Evolutionary conservation across 2,113 vertebrate genomes (phyloP).

Genomic region (Equus quagga): DNA sequence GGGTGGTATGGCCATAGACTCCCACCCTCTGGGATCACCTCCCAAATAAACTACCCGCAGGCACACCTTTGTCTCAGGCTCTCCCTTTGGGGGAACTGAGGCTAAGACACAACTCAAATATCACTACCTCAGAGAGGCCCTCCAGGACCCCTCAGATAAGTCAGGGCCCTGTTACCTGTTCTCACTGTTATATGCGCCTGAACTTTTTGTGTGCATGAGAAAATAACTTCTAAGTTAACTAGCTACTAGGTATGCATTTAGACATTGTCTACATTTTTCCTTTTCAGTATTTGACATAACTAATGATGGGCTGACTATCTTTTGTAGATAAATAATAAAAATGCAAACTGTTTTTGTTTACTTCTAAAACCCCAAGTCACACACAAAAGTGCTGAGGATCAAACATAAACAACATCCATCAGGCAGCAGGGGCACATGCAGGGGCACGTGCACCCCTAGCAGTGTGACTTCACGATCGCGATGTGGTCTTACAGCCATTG

Average conservation of each 20-base stretch:
- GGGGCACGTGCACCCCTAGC: not conserved
- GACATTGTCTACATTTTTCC: not conserved
- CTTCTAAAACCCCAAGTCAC: not conserved
- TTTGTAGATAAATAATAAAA: not conserved
- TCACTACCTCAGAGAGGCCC: not conserved
- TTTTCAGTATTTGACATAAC: not conserved
- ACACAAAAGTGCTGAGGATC: not conserved
- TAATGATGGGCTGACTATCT: not conserved
- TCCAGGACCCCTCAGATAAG: not conserved
- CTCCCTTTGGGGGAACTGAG: not conserved
- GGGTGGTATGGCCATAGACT: too few species aligned
- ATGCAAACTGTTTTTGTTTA: not conserved
- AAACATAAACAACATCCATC: not conserved
- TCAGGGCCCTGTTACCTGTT: not conserved
- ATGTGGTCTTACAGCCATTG: not conserved
- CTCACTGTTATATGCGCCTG: not conserved
- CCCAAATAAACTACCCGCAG: not conserved
- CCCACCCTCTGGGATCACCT: not conserved
- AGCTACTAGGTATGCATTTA: not conserved
- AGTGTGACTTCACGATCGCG: not conserved
- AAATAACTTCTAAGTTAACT: conserved; percentile 1
- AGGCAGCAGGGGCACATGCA: not conserved
- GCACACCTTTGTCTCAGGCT: not conserved
- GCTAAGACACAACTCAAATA: not conserved
- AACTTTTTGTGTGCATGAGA: not conserved